A percentile compares a stretch with the other conserved stretches of the same genome.
Conservation (phyloP, 2,888 invertebrate species). For the Ormyrus thymus region DNA sequence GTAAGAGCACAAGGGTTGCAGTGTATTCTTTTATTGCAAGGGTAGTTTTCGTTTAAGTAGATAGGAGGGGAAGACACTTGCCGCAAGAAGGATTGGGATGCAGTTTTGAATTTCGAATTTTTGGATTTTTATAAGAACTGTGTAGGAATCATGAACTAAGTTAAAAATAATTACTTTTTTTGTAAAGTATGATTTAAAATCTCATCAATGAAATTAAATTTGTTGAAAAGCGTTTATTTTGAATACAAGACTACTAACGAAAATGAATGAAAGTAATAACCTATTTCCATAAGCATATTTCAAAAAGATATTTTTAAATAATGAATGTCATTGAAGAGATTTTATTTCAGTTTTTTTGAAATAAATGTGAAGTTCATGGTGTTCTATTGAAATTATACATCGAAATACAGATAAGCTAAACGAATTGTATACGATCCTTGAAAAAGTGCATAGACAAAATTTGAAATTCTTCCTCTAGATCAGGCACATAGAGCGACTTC, state of each 20-base stretch:
- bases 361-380: not conserved
- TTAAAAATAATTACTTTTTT: too few relatives aligned
- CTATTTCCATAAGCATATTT: slow-evolving; percentile 17
- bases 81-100: too few relatives aligned
- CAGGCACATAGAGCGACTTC: slow-evolving; percentile 20
- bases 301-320: slow-evolving; percentile 35
- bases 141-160: too few relatives aligned
- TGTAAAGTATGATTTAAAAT: not conserved
- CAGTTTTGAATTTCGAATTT: too few relatives aligned
- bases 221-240: slow-evolving; percentile 39
- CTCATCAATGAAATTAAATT: slow-evolving; percentile 19
- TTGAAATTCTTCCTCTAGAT: too few relatives aligned
- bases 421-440: not conserved
- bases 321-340: slow-evolving; percentile 27
- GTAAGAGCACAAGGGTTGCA: too few relatives aligned
- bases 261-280: slow-evolving; percentile 27
- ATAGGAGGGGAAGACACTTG: too few relatives aligned
- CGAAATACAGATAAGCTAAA: not conserved
- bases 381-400: slow-evolving; percentile 1
- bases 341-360: not conserved
- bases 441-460: too few relatives aligned
- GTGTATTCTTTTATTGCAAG: too few relatives aligned
- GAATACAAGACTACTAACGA: slow-evolving; percentile 11
- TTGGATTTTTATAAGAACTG: too few relatives aligned
- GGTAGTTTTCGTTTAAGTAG: too few relatives aligned